Evolutionary conservation across 1,140 invertebrate species (phyloP).

Genomic region (Drosophila burlai): DNA sequence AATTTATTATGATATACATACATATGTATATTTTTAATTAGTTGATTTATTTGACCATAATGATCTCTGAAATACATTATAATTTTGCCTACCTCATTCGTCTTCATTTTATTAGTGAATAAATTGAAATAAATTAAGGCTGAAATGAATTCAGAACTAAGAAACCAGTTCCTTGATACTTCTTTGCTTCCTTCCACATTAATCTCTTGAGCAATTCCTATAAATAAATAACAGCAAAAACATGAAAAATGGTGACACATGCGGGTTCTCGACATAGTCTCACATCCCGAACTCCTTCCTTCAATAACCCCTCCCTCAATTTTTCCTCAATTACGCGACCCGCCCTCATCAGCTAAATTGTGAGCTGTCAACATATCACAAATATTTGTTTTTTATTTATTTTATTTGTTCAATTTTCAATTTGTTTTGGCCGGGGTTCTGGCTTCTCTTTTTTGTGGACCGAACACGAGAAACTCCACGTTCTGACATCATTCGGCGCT

Average conservation of each 20-base stretch:
- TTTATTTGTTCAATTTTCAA: slow-evolving; percentile 30
- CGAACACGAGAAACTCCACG: slow-evolving; percentile 25
- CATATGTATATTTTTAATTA: not conserved
- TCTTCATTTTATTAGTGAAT: not conserved
- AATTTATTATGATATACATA: not conserved
- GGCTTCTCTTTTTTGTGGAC: slow-evolving; percentile 1
- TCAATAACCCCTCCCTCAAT: not conserved
- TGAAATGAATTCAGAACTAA: slow-evolving; percentile 7
- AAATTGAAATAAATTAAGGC: slow-evolving; percentile 11
- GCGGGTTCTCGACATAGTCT: slow-evolving; percentile 8
- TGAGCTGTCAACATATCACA: slow-evolving; percentile 37
- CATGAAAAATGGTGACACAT: slow-evolving; percentile 23
- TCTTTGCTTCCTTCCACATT: slow-evolving; percentile 12
- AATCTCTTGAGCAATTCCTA: slow-evolving; percentile 26
- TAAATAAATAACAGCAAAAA: slow-evolving; percentile 11
- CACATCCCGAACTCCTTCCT: not conserved
- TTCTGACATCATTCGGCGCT: slow-evolving; percentile 38
- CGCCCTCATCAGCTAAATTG: slow-evolving; percentile 12
- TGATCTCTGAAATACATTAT: not conserved
- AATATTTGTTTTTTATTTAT: slow-evolving; percentile 26
- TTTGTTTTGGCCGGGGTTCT: slow-evolving; percentile 1
- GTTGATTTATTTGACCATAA: not conserved
- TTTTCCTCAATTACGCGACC: slow-evolving; percentile 18
- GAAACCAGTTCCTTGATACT: slow-evolving; percentile 9
- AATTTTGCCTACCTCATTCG: not conserved